Evolutionary conservation across 1,140 invertebrate genomes (phyloP).

Genomic region (Heliconius nattereri): DNA sequence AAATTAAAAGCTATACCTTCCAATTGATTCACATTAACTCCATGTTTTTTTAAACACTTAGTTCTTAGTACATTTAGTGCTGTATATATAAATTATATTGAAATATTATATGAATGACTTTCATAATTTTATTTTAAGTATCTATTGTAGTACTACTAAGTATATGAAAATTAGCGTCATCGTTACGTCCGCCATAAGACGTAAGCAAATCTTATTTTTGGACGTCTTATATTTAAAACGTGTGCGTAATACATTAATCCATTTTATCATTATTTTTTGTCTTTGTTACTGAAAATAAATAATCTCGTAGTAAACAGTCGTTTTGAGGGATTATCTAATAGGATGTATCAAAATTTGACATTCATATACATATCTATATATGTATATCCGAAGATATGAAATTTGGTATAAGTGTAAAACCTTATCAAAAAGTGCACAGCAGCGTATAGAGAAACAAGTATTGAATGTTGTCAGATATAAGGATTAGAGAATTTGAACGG

Average conservation of each 20-base stretch:
- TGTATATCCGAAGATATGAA: too few relatives aligned
- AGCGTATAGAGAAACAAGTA: too few relatives aligned
- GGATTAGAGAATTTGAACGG: too few relatives aligned
- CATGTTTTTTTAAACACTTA: too few relatives aligned
- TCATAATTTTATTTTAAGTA: slow-evolving; percentile 1
- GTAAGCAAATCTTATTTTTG: background rate
- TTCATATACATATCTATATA: too few relatives aligned
- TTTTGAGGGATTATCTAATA: too few relatives aligned
- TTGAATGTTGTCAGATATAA: too few relatives aligned
- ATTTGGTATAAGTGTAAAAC: too few relatives aligned
- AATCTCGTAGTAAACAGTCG: background rate
- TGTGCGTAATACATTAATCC: background rate
- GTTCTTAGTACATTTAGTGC: too few relatives aligned
- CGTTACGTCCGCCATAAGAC: background rate
- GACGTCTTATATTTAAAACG: slow-evolving; percentile 3
- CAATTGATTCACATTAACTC: background rate
- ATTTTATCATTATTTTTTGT: background rate
- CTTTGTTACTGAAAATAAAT: background rate
- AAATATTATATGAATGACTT: background rate
- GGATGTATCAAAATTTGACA: background rate
- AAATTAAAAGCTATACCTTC: background rate
- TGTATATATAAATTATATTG: background rate
- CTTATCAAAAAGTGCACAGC: too few relatives aligned
- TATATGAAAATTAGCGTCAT: background rate
- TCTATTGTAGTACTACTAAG: background rate